Base-by-base conservation (phyloP, 2,797 vertebrate genomes). In the Schizopygopsis malacanthus region DNA sequence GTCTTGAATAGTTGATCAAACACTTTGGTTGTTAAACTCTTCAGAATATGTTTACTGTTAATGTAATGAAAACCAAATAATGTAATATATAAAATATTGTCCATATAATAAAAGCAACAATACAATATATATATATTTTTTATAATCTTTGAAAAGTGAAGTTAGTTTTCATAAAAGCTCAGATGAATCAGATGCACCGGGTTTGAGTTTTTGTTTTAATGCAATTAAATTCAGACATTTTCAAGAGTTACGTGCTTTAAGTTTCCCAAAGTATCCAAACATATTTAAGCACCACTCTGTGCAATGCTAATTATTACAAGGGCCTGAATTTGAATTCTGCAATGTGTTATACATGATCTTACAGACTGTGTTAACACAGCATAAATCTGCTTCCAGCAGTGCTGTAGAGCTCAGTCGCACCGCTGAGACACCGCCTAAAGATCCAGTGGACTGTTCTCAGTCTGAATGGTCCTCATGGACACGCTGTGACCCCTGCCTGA, bases 391-490 rank as follows among this genome's bases (percentile, higher is more conserved):
- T 20, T 65, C 25, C 41, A 47, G 4, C 56, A 65, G 63, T 61
- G 65, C 72, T 56, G 25, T 87, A 18, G 59, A 71, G 41, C 69
- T 65, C 10, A 61, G 59, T 39, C 4, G n/a, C 11, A 25, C n/a
- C 11, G 0, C 54, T 33, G 78, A 4, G 56, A 15, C 0, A 25
- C 0, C 1, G 4, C 6, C 71, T 0, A 92, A 85, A 0, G 84
- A 84, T 43, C 95, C 97, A 0, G 90, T 96, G 6, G 95, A 98
- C 90, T 99, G 98, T 39, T 4, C 22, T 4, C 87, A 96, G 69
- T 97, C 97, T 1, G 86, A 93, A 67, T 99, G 98, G 98, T 96
- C 96, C 8, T n/a, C 93, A 0, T 99, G 98, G 98, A 97, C 96
- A 16, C 87, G 84, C 1, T 99, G 98, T 72, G 96, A 99, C 85